Percentiles rank a stretch among this genome's conserved stretches.
Evolutionary conservation across 2,797 vertebrate genomes (phyloP).

Genomic region (Helostoma temminkii): DNA sequence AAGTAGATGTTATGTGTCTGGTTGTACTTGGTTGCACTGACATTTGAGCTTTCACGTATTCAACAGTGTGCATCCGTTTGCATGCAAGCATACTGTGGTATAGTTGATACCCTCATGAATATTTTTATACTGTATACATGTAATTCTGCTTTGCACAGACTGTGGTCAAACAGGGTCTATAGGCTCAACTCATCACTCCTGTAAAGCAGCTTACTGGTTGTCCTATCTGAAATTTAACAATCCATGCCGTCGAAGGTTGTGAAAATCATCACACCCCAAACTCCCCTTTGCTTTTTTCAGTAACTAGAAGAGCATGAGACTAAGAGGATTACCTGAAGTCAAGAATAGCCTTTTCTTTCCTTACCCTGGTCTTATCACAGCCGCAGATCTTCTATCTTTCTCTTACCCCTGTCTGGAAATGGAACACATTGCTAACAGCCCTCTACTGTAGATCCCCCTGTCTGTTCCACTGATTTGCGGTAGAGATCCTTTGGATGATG

Average conservation of each 20-base stretch:
- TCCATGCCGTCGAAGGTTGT: slow-evolving; percentile 18
- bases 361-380: slow-evolving; percentile 40
- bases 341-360: slow-evolving; percentile 48
- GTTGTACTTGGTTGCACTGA: background rate
- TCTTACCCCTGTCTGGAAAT: slow-evolving; percentile 32
- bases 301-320: slow-evolving; percentile 16
- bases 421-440: slow-evolving; percentile 28
- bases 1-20: slow-evolving; percentile 4
- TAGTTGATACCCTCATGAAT: slow-evolving; percentile 10
- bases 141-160: slow-evolving; percentile 1
- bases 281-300: slow-evolving; percentile 5
- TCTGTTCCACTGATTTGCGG: slow-evolving; percentile 28
- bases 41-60: slow-evolving; percentile 3
- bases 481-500: slow-evolving; percentile 23
- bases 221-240: slow-evolving; percentile 14
- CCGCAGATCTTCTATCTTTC: slow-evolving; percentile 40
- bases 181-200: slow-evolving; percentile 12
- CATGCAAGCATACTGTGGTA: slow-evolving; percentile 7
- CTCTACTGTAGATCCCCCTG: slow-evolving; percentile 19
- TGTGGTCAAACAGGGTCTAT: slow-evolving; percentile 11
- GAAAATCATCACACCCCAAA: slow-evolving; percentile 25
- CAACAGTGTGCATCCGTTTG: slow-evolving; percentile 17
- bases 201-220: slow-evolving; percentile 27
- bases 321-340: slow-evolving; percentile 44
- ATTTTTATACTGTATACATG: too few relatives aligned